Conservation (phyloP, 1,140 invertebrate species). For the Cotesia chilonis region DNA sequence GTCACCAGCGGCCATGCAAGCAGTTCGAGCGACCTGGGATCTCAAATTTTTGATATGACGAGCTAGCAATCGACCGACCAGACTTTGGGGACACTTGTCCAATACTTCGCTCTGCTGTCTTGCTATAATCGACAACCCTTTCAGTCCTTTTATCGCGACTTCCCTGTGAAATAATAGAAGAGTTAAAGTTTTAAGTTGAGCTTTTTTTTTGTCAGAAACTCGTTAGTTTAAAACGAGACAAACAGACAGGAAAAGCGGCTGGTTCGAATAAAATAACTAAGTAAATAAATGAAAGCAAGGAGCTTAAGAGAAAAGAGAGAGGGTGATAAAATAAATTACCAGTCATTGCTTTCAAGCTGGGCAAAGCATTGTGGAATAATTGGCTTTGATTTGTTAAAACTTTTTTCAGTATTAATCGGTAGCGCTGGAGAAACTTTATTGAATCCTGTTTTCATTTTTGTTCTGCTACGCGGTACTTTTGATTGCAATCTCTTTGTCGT, state of each 20-base stretch:
- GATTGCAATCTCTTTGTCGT: slow-evolving; percentile 37
- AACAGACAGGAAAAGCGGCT: slow-evolving; percentile 1
- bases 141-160: slow-evolving; percentile 79
- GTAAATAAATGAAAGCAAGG: slow-evolving; percentile 4
- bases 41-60: slow-evolving; percentile 86
- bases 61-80: slow-evolving; percentile 75
- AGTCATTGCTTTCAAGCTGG: slow-evolving; percentile 79
- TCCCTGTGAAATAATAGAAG: slow-evolving; percentile 71
- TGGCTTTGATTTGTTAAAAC: slow-evolving; percentile 71
- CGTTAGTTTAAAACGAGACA: not conserved
- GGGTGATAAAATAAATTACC: slow-evolving; percentile 64
- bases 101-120: slow-evolving; percentile 76
- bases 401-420: slow-evolving; percentile 43
- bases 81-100: slow-evolving; percentile 67
- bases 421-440: slow-evolving; percentile 29
- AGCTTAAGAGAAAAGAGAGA: not conserved
- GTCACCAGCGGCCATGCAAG: slow-evolving; percentile 81
- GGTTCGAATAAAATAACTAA: slow-evolving; percentile 15
- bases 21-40: slow-evolving; percentile 87
- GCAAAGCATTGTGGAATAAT: slow-evolving; percentile 71
- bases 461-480: slow-evolving; percentile 42
- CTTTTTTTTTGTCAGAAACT: not conserved
- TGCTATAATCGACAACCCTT: slow-evolving; percentile 76
- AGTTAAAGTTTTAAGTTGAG: not conserved
- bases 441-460: slow-evolving; percentile 39